Conservation (phyloP, 2,113 vertebrate species). For the Anas platyrhynchos region DNA sequence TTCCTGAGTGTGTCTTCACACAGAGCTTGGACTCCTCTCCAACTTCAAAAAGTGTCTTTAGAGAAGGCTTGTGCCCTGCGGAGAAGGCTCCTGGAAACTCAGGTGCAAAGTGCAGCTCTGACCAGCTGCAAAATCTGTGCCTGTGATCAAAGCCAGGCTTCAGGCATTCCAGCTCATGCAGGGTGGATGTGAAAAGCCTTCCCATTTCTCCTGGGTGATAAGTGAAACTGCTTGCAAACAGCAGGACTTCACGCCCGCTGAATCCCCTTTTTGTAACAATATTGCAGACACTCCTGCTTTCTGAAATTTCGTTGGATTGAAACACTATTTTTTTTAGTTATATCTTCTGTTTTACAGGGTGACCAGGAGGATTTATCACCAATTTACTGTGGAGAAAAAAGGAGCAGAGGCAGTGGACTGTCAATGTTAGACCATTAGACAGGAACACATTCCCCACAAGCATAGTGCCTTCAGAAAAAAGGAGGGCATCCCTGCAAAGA, state of each 20-base stretch:
- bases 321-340: accelerated
- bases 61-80: neutral
- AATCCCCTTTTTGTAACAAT: neutral
- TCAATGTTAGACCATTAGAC: accelerated
- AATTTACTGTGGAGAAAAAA: neutral
- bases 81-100: neutral
- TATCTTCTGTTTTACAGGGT: neutral
- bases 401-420: neutral
- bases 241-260: neutral
- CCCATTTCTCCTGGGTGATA: accelerated
- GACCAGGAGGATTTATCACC: neutral
- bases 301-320: neutral
- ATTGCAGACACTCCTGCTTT: neutral
- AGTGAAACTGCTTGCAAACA: neutral
- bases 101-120: neutral
- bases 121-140: neutral
- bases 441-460: neutral
- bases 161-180: accelerated
- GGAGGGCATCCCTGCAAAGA: neutral
- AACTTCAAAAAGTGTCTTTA: neutral
- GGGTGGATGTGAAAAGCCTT: neutral
- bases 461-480: neutral
- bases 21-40: neutral
- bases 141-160: neutral
- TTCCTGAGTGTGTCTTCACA: neutral